phyloP scores from a whole-genome alignment of 2,888 invertebrate species.

The Troilus luridus region DNA sequence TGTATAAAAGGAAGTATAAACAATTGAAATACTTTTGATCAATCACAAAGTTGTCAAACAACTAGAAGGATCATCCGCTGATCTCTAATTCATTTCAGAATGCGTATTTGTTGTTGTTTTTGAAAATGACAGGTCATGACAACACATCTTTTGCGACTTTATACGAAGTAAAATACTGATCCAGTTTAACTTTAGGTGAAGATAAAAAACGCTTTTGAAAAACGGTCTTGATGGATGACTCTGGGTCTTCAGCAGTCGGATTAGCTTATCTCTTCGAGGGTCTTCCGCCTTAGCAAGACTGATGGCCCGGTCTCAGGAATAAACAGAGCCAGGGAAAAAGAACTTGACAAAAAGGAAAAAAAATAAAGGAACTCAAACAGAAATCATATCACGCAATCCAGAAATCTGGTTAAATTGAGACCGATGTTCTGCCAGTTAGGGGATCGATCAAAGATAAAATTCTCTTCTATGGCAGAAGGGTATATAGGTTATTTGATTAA shows the following conservation, averaged over 20 bases:
- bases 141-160: not conserved
- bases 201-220: constrained; percentile 19
- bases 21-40: not conserved
- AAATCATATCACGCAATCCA: constrained; percentile 16
- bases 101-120: not conserved
- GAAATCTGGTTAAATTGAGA: constrained; percentile 11
- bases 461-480: not conserved
- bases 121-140: not conserved
- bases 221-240: constrained; percentile 42
- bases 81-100: not conserved
- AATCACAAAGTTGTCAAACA: not conserved
- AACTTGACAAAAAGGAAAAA: not conserved
- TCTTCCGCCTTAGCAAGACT: constrained; percentile 31
- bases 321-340: constrained; percentile 25
- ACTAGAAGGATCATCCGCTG: not conserved
- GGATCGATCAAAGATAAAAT: constrained; percentile 4
- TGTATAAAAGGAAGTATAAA: not conserved
- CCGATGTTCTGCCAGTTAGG: not conserved
- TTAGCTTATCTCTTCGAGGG: constrained; percentile 34
- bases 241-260: constrained; percentile 6
- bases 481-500: not conserved
- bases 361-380: not conserved
- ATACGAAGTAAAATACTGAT: not conserved
- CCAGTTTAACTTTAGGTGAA: not conserved
- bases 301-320: constrained; percentile 45